Evolutionary conservation across 2,113 vertebrate genomes (phyloP), one percentile per base, ranked within the genome.

Genomic region (Sorex araneus): DNA sequence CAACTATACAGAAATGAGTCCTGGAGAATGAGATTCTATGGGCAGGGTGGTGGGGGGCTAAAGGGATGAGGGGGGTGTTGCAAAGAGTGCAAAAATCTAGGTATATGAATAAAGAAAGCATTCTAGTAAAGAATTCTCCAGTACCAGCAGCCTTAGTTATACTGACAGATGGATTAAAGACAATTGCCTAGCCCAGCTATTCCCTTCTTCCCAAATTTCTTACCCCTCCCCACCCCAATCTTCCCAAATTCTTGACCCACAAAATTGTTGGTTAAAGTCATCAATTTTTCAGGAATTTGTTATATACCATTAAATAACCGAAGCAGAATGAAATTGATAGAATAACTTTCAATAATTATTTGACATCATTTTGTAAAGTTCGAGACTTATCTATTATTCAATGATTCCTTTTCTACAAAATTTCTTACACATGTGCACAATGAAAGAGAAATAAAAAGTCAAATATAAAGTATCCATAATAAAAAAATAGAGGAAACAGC

Each of bases 401-500:
- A 6, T n/a, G 47, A 69, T 63, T 84, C 50, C 18, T 70, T 13
- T 69, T 71, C 63, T 45, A 81, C 5, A 82, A 75, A 82, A 43
- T 45, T 32, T 71, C 25, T 60, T 36, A 25, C 7, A 54, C 19
- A n/a, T 30, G 18, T 13, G 6, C 2, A 3, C 19, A 63, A 67
- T 28, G 43, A 82, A 77, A 66, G 13, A 82, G 30, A 19, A 66
- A 87, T 45, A 82, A 90, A n/a, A 89, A 71, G 15, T 64, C 21
- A n/a, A 54, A 40, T 28, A 66, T 28, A 66, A 36, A 87, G 8
- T 4, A 76, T 63, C 34, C 45, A 10, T 57, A 36, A 32, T 4
- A 28, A 36, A 79, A 84, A 87, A 15, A 47, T 36, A 19, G 11
- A 73, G 21, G 23, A 71, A 84, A 86, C 75, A 81, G 47, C 63